Evolutionary conservation across 2,888 invertebrate species (phyloP).

Genomic region (Acanthosepion esculentum): DNA sequence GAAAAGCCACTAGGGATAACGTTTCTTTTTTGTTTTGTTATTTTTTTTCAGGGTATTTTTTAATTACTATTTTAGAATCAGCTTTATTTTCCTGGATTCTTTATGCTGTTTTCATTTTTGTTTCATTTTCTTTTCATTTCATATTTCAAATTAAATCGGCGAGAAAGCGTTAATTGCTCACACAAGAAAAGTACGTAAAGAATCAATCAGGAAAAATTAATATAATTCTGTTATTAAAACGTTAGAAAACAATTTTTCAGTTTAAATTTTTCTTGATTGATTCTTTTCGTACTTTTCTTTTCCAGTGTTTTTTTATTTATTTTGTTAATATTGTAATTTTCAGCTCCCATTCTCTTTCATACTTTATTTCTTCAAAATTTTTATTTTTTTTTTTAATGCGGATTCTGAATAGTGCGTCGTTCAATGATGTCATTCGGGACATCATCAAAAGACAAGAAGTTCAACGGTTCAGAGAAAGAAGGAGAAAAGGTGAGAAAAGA

Average conservation of each 20-base stretch:
- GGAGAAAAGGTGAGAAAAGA: too few relatives aligned
- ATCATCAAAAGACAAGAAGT: background rate
- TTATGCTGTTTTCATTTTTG: background rate
- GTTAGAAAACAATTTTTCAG: background rate
- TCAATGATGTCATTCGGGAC: background rate
- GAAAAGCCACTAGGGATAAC: too few relatives aligned
- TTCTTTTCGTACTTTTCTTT: background rate
- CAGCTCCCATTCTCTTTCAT: background rate
- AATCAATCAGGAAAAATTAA: background rate
- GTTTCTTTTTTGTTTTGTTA: background rate
- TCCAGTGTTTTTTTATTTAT: background rate
- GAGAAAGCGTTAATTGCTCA: background rate
- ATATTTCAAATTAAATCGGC: background rate
- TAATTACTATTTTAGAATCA: background rate
- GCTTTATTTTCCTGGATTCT: background rate
- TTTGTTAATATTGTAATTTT: background rate
- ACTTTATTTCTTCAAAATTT: background rate
- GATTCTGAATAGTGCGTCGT: background rate
- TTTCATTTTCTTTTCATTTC: background rate
- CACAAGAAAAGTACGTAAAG: background rate
- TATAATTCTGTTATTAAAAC: background rate
- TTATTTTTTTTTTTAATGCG: background rate
- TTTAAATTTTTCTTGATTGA: background rate
- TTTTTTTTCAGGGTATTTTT: background rate
- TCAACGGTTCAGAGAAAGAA: too few relatives aligned